Conservation (phyloP, 2,888 invertebrate species). For the Drosophila recens region DNA sequence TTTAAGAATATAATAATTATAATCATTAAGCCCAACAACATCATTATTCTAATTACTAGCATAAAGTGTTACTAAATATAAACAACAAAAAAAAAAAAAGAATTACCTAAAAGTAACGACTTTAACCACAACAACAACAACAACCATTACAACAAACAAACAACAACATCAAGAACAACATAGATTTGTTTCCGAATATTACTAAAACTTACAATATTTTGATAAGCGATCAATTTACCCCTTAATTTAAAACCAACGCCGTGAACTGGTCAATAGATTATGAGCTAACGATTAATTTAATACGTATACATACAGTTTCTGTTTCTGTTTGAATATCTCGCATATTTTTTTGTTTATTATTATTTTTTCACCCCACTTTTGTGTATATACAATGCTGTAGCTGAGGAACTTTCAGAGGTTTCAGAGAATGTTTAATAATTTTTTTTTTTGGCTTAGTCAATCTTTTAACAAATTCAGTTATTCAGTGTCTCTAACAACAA, state of each 20-base stretch:
- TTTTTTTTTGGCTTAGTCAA: slow-evolving; percentile 20
- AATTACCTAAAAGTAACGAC: slow-evolving; percentile 71
- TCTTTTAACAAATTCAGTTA: slow-evolving; percentile 19
- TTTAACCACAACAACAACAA: slow-evolving; percentile 54
- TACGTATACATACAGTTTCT: slow-evolving; percentile 38
- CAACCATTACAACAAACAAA: slow-evolving; percentile 20
- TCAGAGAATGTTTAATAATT: slow-evolving; percentile 30
- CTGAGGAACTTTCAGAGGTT: slow-evolving; percentile 41
- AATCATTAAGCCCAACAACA: slow-evolving; percentile 80
- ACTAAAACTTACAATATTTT: slow-evolving; percentile 58
- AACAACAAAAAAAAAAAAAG: slow-evolving; percentile 46
- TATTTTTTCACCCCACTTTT: slow-evolving; percentile 13
- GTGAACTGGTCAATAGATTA: slow-evolving; percentile 67
- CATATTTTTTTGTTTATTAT: slow-evolving; percentile 55
- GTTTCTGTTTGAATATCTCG: slow-evolving; percentile 56
- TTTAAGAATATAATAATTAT: slow-evolving; percentile 78
- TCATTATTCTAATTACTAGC: slow-evolving; percentile 79
- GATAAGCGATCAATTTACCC: slow-evolving; percentile 56
- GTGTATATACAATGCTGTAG: slow-evolving; percentile 41
- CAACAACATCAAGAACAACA: slow-evolving; percentile 41
- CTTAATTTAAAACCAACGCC: slow-evolving; percentile 53
- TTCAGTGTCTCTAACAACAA: slow-evolving; percentile 23
- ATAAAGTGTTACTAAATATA: slow-evolving; percentile 80
- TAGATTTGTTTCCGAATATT: slow-evolving; percentile 69
- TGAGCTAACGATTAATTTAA: slow-evolving; percentile 60